Conservation (phyloP, 2,888 invertebrate species). For the Xylophagus ater region DNA sequence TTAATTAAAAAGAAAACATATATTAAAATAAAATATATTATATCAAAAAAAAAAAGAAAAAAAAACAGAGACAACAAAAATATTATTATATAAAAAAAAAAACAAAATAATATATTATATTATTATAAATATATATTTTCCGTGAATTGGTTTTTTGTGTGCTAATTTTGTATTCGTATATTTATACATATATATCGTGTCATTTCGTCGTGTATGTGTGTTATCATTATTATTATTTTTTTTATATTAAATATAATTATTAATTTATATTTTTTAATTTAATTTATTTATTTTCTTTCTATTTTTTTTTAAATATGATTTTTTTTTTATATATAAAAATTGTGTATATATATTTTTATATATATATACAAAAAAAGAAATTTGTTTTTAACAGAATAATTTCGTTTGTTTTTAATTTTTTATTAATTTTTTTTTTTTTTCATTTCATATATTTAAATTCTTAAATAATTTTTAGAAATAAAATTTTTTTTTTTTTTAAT, state of each 20-base stretch:
- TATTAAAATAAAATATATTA: not conserved
- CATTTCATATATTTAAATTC: slow-evolving; percentile 12
- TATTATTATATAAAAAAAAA: slow-evolving; percentile 2
- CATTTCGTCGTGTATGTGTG: slow-evolving; percentile 35
- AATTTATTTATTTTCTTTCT: slow-evolving; percentile 8
- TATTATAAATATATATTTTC: slow-evolving; percentile 33
- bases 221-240: slow-evolving; percentile 20
- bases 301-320: slow-evolving; percentile 5
- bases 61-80: slow-evolving; percentile 1
- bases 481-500: not conserved
- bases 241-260: slow-evolving; percentile 11
- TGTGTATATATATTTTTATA: not conserved
- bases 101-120: slow-evolving; percentile 10
- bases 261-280: slow-evolving; percentile 12
- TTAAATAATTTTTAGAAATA: no score
- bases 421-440: slow-evolving; percentile 17
- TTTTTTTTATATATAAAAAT: slow-evolving; percentile 5
- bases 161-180: slow-evolving; percentile 36
- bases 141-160: slow-evolving; percentile 37
- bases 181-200: slow-evolving; percentile 24
- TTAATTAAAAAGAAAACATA: not conserved
- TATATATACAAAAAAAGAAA: slow-evolving; percentile 12
- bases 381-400: slow-evolving; percentile 19
- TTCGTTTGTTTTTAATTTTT: slow-evolving; percentile 16
- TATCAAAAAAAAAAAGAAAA: slow-evolving; percentile 2